Evolutionary conservation across 1,140 invertebrate species (phyloP).

Genomic region (Zelostemma sp.): DNA sequence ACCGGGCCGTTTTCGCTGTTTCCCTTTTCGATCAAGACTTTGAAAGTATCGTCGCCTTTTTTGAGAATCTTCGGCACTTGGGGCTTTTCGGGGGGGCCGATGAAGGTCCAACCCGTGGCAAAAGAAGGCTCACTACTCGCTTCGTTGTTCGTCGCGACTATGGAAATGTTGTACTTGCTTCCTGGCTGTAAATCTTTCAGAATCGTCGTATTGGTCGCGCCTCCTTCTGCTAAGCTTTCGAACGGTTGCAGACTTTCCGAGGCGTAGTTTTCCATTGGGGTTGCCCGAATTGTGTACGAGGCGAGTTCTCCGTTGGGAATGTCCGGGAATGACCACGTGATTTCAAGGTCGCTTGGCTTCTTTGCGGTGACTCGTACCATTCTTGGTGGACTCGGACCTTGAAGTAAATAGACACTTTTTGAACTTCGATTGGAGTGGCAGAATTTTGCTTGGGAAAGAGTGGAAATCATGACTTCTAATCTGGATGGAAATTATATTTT

Average conservation of each 20-base stretch:
- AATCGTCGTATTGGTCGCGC: conserved; percentile 58
- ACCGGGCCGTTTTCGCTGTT: conserved; percentile 82
- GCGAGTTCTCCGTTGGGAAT: conserved; percentile 74
- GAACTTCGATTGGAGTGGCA: conserved; percentile 2
- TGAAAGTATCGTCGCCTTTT: conserved; percentile 72
- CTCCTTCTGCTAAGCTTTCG: conserved; percentile 65
- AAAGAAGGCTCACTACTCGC: conserved; percentile 73
- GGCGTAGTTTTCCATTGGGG: conserved; percentile 51
- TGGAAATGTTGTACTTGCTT: conserved; percentile 78
- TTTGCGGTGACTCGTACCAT: conserved; percentile 36
- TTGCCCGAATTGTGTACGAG: conserved; percentile 71
- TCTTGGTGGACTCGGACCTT: conserved; percentile 61
- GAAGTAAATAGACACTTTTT: conserved; percentile 5
- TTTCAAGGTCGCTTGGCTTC: conserved; percentile 35
- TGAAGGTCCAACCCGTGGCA: conserved; percentile 73
- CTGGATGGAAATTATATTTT: too few species aligned
- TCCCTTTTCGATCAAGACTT: conserved; percentile 74
- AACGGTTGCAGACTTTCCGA: conserved; percentile 50
- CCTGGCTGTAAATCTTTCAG: conserved; percentile 78
- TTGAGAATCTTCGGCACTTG: conserved; percentile 74
- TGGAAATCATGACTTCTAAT: too few species aligned
- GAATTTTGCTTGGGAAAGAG: too few species aligned
- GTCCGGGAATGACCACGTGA: conserved; percentile 72
- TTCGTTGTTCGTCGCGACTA: conserved; percentile 75
- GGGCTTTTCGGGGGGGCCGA: conserved; percentile 80